Base-by-base conservation (phyloP, 1,140 invertebrate genomes). In the Caerostris extrusa region DNA sequence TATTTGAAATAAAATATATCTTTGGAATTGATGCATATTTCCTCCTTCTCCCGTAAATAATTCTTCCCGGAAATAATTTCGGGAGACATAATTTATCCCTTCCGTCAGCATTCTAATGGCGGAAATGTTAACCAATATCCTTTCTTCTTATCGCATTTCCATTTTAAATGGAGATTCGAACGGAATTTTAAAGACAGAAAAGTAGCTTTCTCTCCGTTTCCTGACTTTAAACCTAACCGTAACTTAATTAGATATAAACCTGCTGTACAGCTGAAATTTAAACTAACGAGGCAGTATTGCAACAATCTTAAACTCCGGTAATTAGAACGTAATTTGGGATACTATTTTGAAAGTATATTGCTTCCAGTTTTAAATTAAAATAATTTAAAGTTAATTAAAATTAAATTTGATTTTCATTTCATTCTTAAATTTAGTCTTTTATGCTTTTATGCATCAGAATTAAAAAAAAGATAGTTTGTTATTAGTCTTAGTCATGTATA, bases 1-100 rank as follows among this genome's bases (percentile, higher is more conserved):
- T 10, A 77, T 19, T 77, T 77, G n/a, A n/a, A 19, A 34, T 50
- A 53, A 5, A 34, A 7, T 50, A 77, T 77, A n/a, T n/a, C n/a
- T n/a, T n/a, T n/a, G n/a, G n/a, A n/a, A n/a, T n/a, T n/a, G n/a
- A n/a, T n/a, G 34, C 34, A 34, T 34, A 34, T 34, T 34, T 34
- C 34, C 34, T 34, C 34, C 14, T 56, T 85, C 82, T 85, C 82
- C 82, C 53, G 56, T 85, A 85, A 85, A 85, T 85, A 58, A 85
- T 85, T 85, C 55, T 85, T 85, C 17, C 82, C 53, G 56, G 82
- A 85, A 85, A 85, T 85, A 85, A 58, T 85, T 85, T 58, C 82
- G 3, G 55, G 82, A 57, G 56, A 85, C 53, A 58, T 58, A 85
- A 85, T 57, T 85, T 58, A 57, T 58, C 50, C 82, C 55, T 58